phyloP scores from a whole-genome alignment of 2,797 vertebrate species.

The Pipistrellus nathusii region DNA sequence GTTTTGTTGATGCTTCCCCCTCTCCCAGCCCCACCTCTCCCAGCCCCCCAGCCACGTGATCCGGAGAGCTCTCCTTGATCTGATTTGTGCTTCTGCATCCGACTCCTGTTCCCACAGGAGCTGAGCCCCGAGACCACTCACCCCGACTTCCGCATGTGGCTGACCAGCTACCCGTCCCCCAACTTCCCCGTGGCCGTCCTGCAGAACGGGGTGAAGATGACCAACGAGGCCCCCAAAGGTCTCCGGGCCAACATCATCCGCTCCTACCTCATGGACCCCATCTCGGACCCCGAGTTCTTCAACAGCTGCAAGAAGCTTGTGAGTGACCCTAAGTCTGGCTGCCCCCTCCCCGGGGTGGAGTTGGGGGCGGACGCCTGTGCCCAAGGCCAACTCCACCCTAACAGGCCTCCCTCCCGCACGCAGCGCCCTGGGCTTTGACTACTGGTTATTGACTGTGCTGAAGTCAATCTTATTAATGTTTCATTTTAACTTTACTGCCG shows the following conservation, averaged over 20 bases:
- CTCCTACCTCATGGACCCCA: conserved; percentile 94
- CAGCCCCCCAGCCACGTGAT: too few relatives aligned
- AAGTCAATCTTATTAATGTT: conserved; percentile 83
- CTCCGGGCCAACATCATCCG: conserved; percentile 92
- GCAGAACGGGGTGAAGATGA: conserved; percentile 96
- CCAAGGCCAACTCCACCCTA: conserved; percentile 52
- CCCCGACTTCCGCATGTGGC: conserved; percentile 94
- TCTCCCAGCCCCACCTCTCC: not conserved
- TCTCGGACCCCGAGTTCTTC: conserved; percentile 93
- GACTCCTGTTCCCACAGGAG: conserved; percentile 86
- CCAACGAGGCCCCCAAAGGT: conserved; percentile 95
- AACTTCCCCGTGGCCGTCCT: conserved; percentile 94
- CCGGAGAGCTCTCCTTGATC: not conserved
- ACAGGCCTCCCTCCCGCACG: conserved; percentile 37
- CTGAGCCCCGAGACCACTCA: conserved; percentile 93
- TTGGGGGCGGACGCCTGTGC: not conserved
- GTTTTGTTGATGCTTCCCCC: not conserved
- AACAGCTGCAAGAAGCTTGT: conserved; percentile 92
- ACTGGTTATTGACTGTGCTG: conserved; percentile 74
- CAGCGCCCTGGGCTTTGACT: conserved; percentile 69
- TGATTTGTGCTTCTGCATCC: not conserved
- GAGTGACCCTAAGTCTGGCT: conserved; percentile 76
- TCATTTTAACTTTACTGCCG: conserved; percentile 80
- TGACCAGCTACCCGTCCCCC: conserved; percentile 95
- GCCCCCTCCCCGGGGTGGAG: too few relatives aligned